Percentiles rank a stretch among this genome's conserved stretches.
Evolutionary conservation across 2,797 vertebrate species (phyloP).

Genomic region (Protosalanx chinensis): DNA sequence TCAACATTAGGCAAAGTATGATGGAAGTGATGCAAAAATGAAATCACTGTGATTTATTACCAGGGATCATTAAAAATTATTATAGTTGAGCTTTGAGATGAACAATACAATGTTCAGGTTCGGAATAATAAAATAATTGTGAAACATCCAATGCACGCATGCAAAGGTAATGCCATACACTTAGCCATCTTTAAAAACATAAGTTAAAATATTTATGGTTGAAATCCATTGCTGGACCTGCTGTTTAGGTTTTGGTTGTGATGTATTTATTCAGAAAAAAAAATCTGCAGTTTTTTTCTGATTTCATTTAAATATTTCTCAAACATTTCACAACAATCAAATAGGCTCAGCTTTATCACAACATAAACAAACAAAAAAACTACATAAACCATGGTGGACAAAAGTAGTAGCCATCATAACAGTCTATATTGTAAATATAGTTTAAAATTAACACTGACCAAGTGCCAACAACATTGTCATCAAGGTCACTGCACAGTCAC

Average conservation of each 20-base stretch:
- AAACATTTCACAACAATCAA: constrained; percentile 37
- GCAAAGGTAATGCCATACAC: background rate
- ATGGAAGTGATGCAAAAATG: background rate
- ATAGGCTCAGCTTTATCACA: constrained; percentile 41
- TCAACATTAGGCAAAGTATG: too few relatives aligned
- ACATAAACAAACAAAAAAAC: constrained; percentile 35
- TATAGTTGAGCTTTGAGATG: background rate
- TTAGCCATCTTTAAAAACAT: background rate
- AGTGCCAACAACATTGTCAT: constrained; percentile 48
- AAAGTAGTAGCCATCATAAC: constrained; percentile 44
- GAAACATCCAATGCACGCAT: background rate
- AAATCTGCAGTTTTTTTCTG: constrained; percentile 30
- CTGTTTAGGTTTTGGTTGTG: background rate
- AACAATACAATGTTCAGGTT: background rate
- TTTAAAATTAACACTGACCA: constrained; percentile 40
- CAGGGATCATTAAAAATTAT: background rate
- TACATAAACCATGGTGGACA: constrained; percentile 29
- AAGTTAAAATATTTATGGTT: constrained; percentile 4
- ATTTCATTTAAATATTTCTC: constrained; percentile 16
- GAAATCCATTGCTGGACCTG: constrained; percentile 5
- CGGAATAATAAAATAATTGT: background rate
- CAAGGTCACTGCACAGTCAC: constrained; percentile 64
- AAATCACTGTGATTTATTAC: background rate
- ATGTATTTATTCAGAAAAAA: background rate
- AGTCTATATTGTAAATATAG: constrained; percentile 49